Percentiles rank a stretch among this genome's conserved stretches.
These are phyloP conservation scores for Tetragnatha montana DNA, from an alignment of 2,888 invertebrate species.

Conservation along the genomic window DNA sequence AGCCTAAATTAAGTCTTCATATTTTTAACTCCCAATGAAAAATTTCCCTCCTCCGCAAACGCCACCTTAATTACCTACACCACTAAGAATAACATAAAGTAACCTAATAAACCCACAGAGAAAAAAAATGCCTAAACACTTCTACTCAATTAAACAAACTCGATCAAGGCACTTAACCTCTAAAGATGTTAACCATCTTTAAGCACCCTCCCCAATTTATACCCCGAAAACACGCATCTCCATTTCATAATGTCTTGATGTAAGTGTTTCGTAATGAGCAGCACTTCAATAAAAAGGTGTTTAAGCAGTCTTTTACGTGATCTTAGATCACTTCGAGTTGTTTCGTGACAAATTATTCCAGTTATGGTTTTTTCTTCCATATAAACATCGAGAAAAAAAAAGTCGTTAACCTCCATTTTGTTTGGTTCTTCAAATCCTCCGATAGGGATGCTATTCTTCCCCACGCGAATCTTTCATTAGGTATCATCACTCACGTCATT, in stretches of 20 bases:
- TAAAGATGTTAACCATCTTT: no score
- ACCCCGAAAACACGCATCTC: neutral
- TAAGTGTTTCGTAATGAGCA: neutral
- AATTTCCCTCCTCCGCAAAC: no score
- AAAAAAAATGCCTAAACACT: neutral
- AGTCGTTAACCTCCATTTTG: neutral
- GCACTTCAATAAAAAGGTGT: neutral
- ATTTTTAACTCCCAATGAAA: no score
- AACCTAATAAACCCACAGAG: no score
- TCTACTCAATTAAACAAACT: neutral
- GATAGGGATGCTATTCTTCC: neutral
- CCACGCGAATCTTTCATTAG: neutral
- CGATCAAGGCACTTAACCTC: neutral
- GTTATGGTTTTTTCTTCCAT: neutral
- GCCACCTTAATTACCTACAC: no score
- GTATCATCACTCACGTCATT: neutral
- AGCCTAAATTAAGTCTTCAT: no score
- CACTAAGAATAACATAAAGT: no score
- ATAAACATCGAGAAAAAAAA: neutral
- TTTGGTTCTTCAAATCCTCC: neutral
- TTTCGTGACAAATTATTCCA: neutral
- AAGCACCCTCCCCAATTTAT: neutral
- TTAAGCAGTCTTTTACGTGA: neutral
- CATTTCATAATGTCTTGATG: neutral
- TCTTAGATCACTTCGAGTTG: neutral